phyloP scores from a whole-genome alignment of 2,113 vertebrate genomes.

The Callopanchax toddi region DNA sequence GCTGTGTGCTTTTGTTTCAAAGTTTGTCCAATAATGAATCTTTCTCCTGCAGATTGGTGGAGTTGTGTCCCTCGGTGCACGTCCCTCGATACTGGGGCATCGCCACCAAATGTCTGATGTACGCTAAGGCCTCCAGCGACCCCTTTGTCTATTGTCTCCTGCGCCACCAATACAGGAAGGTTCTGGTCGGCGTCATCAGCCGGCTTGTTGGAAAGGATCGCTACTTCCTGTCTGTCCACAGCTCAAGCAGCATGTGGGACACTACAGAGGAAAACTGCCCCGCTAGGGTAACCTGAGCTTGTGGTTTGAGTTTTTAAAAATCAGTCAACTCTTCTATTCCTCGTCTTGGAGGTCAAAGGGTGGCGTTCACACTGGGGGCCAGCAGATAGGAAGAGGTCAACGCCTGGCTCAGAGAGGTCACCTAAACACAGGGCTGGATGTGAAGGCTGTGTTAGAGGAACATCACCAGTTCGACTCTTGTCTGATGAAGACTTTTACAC shows the following conservation, averaged over 20 bases:
- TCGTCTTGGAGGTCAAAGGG: conserved; percentile 25
- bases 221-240: conserved; percentile 74
- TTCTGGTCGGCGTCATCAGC: conserved; percentile 76
- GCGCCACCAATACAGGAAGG: conserved; percentile 82
- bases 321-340: not conserved
- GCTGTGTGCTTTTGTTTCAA: no score
- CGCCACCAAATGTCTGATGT: conserved; percentile 81
- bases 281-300: conserved; percentile 69
- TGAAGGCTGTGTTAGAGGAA: conserved; percentile 7
- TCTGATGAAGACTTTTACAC: conserved; percentile 24
- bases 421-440: not conserved
- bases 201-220: conserved; percentile 76
- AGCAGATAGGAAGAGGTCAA: conserved; percentile 7
- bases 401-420: conserved; percentile 29
- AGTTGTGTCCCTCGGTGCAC: conserved; percentile 78
- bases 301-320: not conserved
- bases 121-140: conserved; percentile 82
- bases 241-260: conserved; percentile 76
- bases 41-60: conserved; percentile 81
- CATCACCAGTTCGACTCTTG: not conserved
- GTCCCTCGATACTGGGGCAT: conserved; percentile 82
- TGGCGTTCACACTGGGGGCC: conserved; percentile 4
- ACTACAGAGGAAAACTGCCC: conserved; percentile 73
- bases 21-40: no score
- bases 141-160: conserved; percentile 83